Conservation (phyloP, 2,888 invertebrate species). For the Willowsia nigromaculata region DNA sequence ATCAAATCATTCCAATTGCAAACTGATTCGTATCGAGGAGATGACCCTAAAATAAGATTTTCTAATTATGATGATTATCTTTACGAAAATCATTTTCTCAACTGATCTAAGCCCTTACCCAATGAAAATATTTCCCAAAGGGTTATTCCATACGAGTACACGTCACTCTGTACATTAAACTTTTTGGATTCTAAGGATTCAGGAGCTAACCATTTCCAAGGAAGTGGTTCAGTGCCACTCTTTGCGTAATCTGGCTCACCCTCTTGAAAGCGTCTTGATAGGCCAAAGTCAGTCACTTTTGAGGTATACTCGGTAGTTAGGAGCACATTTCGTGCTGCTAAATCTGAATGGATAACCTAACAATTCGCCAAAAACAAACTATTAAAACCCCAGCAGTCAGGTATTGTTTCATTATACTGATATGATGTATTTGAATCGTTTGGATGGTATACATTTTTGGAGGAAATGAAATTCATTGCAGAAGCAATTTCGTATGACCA, state of each 20-base stretch:
- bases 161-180: slow-evolving; percentile 21
- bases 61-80: background rate
- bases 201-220: slow-evolving; percentile 40
- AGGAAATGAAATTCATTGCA: slow-evolving; percentile 33
- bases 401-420: too few species aligned
- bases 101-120: too few species aligned
- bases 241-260: slow-evolving; percentile 11
- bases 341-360: slow-evolving; percentile 47
- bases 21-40: background rate
- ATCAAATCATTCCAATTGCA: background rate
- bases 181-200: background rate
- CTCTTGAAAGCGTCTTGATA: slow-evolving; percentile 14
- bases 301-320: background rate
- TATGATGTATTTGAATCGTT: too few species aligned
- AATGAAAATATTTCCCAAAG: slow-evolving; percentile 20
- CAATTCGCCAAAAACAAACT: too few species aligned
- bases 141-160: background rate
- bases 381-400: too few species aligned
- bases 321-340: slow-evolving; percentile 27
- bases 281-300: slow-evolving; percentile 40
- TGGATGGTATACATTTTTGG: slow-evolving; percentile 14
- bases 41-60: background rate
- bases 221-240: slow-evolving; percentile 29
- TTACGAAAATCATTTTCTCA: background rate
- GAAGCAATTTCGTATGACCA: slow-evolving; percentile 40